Evolutionary conservation across 2,888 invertebrate genomes (phyloP).

Genomic region (Eudemis profundana): DNA sequence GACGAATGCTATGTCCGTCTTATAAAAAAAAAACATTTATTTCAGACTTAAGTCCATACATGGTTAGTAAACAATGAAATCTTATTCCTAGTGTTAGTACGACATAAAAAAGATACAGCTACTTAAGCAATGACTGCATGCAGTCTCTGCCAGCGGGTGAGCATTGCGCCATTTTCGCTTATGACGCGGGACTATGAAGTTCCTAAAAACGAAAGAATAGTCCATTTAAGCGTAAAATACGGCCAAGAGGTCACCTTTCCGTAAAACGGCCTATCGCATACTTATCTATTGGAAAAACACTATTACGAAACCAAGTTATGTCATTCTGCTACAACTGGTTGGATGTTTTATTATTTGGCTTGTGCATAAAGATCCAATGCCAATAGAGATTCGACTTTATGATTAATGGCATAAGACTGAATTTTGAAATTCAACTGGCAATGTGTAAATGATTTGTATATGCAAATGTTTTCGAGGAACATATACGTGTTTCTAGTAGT

Average conservation of each 20-base stretch:
- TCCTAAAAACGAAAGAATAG: not conserved
- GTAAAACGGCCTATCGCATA: constrained; percentile 9
- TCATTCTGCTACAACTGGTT: not conserved
- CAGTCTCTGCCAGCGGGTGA: no score
- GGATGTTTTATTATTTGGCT: not conserved
- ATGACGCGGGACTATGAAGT: not conserved
- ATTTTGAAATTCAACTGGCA: not conserved
- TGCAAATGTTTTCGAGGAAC: constrained; percentile 22
- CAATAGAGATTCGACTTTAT: not conserved
- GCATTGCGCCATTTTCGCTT: no score
- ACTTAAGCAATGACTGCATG: no score
- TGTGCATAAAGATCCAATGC: not conserved
- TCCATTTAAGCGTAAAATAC: not conserved
- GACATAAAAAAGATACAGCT: no score
- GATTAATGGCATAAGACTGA: not conserved
- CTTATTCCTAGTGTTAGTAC: no score
- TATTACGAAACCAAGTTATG: constrained; percentile 4
- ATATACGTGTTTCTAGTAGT: not conserved
- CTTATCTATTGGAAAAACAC: constrained; percentile 22
- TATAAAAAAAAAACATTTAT: no score
- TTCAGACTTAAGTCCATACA: no score
- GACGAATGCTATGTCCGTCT: no score
- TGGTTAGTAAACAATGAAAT: no score
- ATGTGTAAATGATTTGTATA: not conserved
- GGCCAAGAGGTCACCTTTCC: not conserved